Percentiles rank a stretch among this genome's conserved stretches.
Evolutionary conservation across 2,797 vertebrate species (phyloP).

Genomic region (Artibeus lituratus): DNA sequence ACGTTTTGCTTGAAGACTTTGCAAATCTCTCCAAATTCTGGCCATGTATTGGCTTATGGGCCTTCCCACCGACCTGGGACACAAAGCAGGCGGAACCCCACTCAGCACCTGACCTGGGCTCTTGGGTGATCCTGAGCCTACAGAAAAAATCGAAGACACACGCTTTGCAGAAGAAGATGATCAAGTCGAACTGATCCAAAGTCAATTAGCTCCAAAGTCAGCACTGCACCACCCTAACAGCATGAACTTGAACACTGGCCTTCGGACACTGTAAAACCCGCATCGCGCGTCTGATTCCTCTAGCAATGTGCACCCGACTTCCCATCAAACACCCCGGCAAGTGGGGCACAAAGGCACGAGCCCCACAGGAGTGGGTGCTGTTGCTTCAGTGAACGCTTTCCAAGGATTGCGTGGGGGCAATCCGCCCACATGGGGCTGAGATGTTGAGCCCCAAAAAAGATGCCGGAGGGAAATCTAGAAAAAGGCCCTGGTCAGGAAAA

Average conservation of each 20-base stretch:
- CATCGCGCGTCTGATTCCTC: not conserved
- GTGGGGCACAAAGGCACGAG: not conserved
- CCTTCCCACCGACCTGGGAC: not conserved
- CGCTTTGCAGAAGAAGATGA: not conserved
- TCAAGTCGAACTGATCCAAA: not conserved
- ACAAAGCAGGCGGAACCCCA: not conserved
- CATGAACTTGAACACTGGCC: not conserved
- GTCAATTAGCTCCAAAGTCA: not conserved
- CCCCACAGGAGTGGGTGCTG: not conserved
- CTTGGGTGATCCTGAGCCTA: not conserved
- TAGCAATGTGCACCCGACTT: not conserved
- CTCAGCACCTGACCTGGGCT: not conserved
- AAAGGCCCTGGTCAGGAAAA: not conserved
- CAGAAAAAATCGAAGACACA: not conserved
- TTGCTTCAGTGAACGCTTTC: not conserved
- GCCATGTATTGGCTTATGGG: not conserved
- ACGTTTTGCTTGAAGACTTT: not conserved
- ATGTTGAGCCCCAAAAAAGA: not conserved
- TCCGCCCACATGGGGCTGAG: not conserved
- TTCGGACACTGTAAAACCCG: not conserved
- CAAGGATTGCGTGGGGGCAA: not conserved
- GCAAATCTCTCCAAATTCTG: not conserved
- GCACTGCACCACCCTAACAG: not conserved
- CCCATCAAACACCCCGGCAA: not conserved
- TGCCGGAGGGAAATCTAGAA: not conserved